Conservation (phyloP, 2,888 invertebrate genomes). For the Creontiades dilutus region DNA sequence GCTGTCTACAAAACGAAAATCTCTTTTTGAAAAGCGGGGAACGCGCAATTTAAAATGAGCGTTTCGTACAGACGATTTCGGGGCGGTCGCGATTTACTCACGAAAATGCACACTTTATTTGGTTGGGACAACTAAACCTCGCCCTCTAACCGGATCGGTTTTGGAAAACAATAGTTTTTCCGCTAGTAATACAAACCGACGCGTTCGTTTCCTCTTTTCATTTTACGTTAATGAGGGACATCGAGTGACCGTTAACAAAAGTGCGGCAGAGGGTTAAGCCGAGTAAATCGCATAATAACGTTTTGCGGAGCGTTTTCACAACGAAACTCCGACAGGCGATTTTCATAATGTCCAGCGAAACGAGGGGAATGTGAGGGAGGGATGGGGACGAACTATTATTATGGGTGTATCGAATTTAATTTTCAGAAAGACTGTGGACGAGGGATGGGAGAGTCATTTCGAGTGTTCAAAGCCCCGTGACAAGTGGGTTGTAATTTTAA, state of each 20-base stretch:
- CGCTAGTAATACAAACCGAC: not conserved
- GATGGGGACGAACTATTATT: not conserved
- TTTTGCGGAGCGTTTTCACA: not conserved
- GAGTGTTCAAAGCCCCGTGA: conserved; percentile 1
- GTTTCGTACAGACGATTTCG: not conserved
- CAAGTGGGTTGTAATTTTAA: too few relatives aligned
- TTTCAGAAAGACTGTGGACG: not conserved
- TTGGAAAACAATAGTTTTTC: conserved; percentile 8
- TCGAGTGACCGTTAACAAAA: conserved; percentile 18
- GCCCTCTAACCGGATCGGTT: conserved; percentile 6
- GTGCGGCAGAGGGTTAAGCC: conserved; percentile 7
- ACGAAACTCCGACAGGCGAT: not conserved
- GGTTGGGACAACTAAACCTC: conserved; percentile 10
- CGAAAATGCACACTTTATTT: conserved; percentile 11
- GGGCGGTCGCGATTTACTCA: not conserved
- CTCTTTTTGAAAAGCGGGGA: not conserved
- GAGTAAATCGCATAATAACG: conserved; percentile 13
- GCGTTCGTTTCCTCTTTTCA: conserved; percentile 4
- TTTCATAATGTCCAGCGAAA: conserved; percentile 18
- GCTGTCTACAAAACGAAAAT: not conserved
- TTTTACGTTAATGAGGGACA: not conserved
- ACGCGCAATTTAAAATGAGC: not conserved
- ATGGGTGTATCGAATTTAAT: not conserved
- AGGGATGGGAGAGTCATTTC: not conserved
- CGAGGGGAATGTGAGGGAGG: not conserved